phyloP scores from a whole-genome alignment of 2,888 invertebrate genomes.

The Caenorhabditis japonica region DNA sequence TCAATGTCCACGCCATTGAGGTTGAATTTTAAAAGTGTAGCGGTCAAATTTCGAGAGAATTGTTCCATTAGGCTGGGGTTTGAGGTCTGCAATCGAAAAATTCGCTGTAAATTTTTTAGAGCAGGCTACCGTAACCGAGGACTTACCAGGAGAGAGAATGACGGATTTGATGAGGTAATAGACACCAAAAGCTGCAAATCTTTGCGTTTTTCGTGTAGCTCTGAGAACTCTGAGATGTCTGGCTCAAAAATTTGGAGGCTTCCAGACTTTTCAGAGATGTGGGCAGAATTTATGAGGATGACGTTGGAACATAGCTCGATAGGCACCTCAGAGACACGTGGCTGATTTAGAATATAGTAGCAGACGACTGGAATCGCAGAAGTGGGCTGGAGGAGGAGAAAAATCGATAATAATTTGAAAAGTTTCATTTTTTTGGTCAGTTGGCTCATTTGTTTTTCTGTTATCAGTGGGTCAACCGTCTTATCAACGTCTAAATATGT shows the following conservation, averaged over 20 bases:
- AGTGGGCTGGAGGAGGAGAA: too few species aligned
- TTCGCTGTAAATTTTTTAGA: not conserved
- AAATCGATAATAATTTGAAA: too few species aligned
- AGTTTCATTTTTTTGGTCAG: too few species aligned
- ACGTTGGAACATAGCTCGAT: slow-evolving; percentile 48
- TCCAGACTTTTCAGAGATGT: slow-evolving; percentile 38
- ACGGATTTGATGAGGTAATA: slow-evolving; percentile 43
- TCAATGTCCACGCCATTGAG: slow-evolving; percentile 74
- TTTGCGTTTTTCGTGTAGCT: not conserved
- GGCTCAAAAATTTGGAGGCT: not conserved
- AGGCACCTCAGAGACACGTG: slow-evolving; percentile 19
- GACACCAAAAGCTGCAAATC: slow-evolving; percentile 52
- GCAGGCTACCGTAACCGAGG: not conserved
- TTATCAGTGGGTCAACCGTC: too few species aligned
- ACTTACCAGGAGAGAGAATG: slow-evolving; percentile 45
- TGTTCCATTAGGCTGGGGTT: slow-evolving; percentile 29
- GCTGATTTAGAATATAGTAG: slow-evolving; percentile 46
- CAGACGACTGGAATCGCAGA: slow-evolving; percentile 32
- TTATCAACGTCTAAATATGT: too few species aligned
- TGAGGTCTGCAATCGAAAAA: slow-evolving; percentile 40
- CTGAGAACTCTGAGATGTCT: slow-evolving; percentile 12
- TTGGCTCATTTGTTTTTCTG: too few species aligned
- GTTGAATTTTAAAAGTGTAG: slow-evolving; percentile 30
- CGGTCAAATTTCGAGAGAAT: slow-evolving; percentile 24
- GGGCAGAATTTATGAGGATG: slow-evolving; percentile 53